Evolutionary conservation across 2,113 vertebrate species (phyloP).

Genomic region (Phylloscopus whistleri): DNA sequence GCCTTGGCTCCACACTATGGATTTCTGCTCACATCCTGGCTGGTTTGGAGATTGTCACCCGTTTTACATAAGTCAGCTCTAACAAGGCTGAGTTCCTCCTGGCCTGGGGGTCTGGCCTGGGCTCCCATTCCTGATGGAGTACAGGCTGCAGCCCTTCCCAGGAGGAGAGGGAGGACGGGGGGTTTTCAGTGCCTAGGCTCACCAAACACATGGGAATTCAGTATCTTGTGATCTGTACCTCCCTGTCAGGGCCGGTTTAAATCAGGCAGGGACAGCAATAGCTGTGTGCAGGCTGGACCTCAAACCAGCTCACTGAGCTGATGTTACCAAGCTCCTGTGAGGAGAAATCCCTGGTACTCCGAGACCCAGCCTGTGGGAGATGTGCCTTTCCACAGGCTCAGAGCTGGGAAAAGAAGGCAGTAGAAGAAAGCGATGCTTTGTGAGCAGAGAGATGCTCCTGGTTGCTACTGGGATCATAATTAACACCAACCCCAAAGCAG

Average conservation of each 20-base stretch:
- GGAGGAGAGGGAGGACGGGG: not conserved
- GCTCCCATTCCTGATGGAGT: rapidly evolving
- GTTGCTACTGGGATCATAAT: not conserved
- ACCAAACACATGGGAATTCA: not conserved
- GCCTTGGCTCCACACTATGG: not conserved
- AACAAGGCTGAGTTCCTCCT: rapidly evolving
- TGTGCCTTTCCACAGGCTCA: not conserved
- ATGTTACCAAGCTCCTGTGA: not conserved
- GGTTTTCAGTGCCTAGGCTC: not conserved
- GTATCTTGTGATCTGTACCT: not conserved
- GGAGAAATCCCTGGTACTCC: rapidly evolving
- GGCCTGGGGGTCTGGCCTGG: not conserved
- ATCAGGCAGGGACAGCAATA: not conserved
- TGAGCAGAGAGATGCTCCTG: not conserved
- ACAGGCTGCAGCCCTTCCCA: not conserved
- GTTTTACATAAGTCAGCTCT: not conserved
- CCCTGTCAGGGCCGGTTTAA: not conserved
- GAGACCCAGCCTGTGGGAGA: rapidly evolving
- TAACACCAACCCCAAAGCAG: not conserved
- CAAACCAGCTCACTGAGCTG: not conserved
- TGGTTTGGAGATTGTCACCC: not conserved
- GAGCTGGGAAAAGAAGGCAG: not conserved
- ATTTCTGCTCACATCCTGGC: not conserved
- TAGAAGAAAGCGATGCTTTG: not conserved
- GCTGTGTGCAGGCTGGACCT: not conserved